These are phyloP conservation scores for Etheostoma cragini DNA, from an alignment of 2,113 vertebrate species.

Conservation along the genomic window DNA sequence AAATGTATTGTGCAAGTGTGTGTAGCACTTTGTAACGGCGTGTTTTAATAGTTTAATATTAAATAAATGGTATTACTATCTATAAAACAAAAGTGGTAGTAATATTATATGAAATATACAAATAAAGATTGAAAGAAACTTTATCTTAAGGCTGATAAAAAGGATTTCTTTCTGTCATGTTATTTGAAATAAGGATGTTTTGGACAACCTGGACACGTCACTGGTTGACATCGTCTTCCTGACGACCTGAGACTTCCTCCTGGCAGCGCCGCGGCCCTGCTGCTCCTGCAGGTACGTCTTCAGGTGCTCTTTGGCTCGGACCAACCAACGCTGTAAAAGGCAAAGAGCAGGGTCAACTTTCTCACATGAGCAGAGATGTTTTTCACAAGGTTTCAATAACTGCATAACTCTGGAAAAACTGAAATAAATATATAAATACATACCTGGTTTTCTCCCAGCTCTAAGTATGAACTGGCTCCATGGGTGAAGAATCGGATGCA, in stretches of 20 bases:
- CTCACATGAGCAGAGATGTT: not conserved
- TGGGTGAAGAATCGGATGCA: conserved; percentile 97
- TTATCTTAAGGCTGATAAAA: not conserved
- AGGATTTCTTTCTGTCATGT: not conserved
- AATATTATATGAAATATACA: not conserved
- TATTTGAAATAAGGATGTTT: not conserved
- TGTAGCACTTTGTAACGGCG: no score
- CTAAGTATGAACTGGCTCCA: conserved; percentile 90
- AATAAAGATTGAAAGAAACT: not conserved
- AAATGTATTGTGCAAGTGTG: no score
- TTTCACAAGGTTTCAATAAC: not conserved
- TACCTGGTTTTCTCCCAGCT: conserved; percentile 90
- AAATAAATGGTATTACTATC: no score
- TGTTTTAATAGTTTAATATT: no score
- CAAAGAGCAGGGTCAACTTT: not conserved
- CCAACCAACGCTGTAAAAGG: conserved; percentile 87
- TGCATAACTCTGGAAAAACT: not conserved
- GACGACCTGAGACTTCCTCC: conserved; percentile 85
- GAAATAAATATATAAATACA: not conserved
- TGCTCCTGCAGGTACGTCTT: conserved; percentile 95
- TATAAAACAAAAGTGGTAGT: not conserved
- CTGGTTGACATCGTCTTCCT: conserved; percentile 94
- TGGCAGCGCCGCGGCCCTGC: conserved; percentile 84
- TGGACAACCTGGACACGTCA: conserved; percentile 92
- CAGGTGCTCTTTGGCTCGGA: conserved; percentile 96